A percentile compares a stretch with the other conserved stretches of the same genome.
Evolutionary conservation across 1,140 invertebrate species (phyloP).

Genomic region (Berghia stephanieae): DNA sequence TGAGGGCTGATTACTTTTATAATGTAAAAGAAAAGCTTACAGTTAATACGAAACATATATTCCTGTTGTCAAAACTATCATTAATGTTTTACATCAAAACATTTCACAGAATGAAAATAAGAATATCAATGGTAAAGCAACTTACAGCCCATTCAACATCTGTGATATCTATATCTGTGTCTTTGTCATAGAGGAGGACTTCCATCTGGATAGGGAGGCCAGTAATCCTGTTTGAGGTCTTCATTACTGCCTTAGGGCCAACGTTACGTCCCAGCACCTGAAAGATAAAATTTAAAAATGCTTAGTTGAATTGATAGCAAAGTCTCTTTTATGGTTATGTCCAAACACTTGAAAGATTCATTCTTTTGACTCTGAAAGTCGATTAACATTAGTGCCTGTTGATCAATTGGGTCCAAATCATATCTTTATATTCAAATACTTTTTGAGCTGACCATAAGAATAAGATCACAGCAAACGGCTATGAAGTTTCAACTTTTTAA

Average conservation of each 20-base stretch:
- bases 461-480: too few species aligned
- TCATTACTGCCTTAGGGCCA: slow-evolving; percentile 21
- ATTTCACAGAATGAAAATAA: too few species aligned
- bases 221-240: slow-evolving; percentile 17
- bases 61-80: neutral
- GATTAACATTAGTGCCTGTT: neutral
- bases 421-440: too few species aligned
- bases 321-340: neutral
- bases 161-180: slow-evolving; percentile 32
- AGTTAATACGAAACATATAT: neutral
- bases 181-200: slow-evolving; percentile 41
- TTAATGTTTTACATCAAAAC: neutral
- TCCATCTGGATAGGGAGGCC: slow-evolving; percentile 30
- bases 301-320: neutral
- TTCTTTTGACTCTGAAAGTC: neutral
- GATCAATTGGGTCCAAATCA: neutral
- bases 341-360: neutral
- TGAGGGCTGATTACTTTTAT: too few species aligned
- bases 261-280: slow-evolving; percentile 32
- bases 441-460: too few species aligned
- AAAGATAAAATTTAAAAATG: neutral
- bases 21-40: too few species aligned
- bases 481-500: too few species aligned
- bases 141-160: slow-evolving; percentile 51
- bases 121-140: neutral